Base-by-base conservation (phyloP, 1,140 invertebrate species). In the Lasioglossum baleicum region DNA sequence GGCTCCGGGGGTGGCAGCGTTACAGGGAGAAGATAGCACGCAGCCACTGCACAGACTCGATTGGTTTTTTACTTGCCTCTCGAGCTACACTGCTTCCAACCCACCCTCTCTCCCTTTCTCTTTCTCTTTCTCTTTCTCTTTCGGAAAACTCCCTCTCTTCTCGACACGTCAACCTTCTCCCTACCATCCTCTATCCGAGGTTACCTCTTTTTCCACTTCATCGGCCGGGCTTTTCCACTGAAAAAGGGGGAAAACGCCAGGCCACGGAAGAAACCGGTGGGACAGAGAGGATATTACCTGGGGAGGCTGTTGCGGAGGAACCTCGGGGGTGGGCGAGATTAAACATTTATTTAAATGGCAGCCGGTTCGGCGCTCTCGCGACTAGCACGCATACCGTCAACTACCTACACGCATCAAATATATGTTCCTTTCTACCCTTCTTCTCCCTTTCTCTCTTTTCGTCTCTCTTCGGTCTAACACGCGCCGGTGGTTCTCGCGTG, bases 331-430 rank as follows among this genome's bases (percentile, higher is more conserved):
- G 83, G 88, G 88, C 87, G 88, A 93, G 91, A 92, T 92, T 93
- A 93, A 93, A 93, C 90, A 93, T 93, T 93, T 91, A 92, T 93
- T 92, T 91, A 90, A 93, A 92, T 92, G 91, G 90, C 89, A 89
- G 88, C 85, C 87, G 86, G 88, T 90, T 90, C 83, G 83, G 81
- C 51, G 51, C 51, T 73, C n/a, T 77, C 85, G 81, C 86, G 84
- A 64, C 85, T 75, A 81, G 81, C 84, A 85, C 86, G 74, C 77
- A 84, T 65, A 85, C 75, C 71, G 68, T 67, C 75, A 60, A 66
- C 68, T 73, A 78, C 63, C 44, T 84, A 70, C 73, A 68, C 77
- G 82, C 83, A 78, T 81, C 74, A 78, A 82, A 85, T 81, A 85
- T 86, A 85, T 81, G 81, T 72, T 82, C 75, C n/a, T 17, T 26